A percentile compares a stretch with the other conserved stretches of the same genome.
These are phyloP conservation scores for Astyanax mexicanus DNA, from an alignment of 2,797 vertebrate genomes.

Conservation along the genomic window DNA sequence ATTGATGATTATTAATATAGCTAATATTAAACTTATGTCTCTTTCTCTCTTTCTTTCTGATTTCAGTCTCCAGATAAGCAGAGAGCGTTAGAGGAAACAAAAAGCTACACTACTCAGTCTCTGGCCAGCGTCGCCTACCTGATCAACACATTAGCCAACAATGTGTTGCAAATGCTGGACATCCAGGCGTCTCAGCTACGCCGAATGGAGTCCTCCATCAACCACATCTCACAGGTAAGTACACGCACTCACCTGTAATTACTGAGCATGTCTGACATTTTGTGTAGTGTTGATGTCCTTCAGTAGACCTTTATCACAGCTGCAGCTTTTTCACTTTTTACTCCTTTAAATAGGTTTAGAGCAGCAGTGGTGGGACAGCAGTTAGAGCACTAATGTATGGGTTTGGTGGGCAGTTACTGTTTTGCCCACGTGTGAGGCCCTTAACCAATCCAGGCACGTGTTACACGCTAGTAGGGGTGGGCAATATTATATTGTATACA, in stretches of 20 bases:
- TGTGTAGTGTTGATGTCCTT: neutral
- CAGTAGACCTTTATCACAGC: too few species aligned
- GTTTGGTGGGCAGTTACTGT: too few species aligned
- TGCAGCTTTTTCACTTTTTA: too few species aligned
- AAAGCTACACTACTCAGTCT: conserved; percentile 97
- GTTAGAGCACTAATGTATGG: too few species aligned
- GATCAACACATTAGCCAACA: conserved; percentile 98
- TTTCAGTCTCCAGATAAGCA: conserved; percentile 93
- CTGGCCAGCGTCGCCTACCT: conserved; percentile 97
- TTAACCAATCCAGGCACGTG: too few species aligned
- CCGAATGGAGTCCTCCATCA: conserved; percentile 98
- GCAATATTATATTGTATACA: too few species aligned
- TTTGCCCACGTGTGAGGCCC: too few species aligned
- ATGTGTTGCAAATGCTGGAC: conserved; percentile 98
- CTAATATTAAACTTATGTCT: neutral
- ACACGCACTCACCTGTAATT: neutral
- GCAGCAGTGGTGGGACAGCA: too few species aligned
- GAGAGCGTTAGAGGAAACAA: conserved; percentile 96
- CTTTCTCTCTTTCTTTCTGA: neutral
- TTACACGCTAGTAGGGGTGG: too few species aligned
- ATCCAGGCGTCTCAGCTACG: conserved; percentile 97
- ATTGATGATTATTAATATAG: neutral
- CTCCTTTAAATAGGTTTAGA: too few species aligned
- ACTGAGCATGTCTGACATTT: neutral
- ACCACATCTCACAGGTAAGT: conserved; percentile 95